These are phyloP conservation scores for Cirrhinus mrigala DNA, from an alignment of 2,797 vertebrate genomes.

Conservation along the genomic window DNA sequence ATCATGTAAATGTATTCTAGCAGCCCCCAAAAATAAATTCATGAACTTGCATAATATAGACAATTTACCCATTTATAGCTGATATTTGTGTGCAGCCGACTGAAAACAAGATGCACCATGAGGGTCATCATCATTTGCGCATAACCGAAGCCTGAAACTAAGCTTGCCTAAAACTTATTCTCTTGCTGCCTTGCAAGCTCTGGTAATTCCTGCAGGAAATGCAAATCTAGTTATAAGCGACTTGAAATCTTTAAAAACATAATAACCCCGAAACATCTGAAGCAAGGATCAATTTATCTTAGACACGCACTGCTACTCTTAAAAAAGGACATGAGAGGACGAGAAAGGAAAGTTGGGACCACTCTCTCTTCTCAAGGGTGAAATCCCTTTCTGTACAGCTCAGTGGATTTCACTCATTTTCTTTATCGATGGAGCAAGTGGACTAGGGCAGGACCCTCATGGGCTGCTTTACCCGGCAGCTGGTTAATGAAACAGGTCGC, in stretches of 20 bases:
- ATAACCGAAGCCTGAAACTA: not conserved
- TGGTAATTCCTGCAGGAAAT: not conserved
- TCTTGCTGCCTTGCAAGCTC: not conserved
- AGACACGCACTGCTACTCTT: not conserved
- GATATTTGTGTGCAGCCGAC: not conserved
- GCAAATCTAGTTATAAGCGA: conserved; percentile 18
- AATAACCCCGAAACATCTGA: conserved; percentile 10
- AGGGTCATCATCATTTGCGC: conserved; percentile 13
- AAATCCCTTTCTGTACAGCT: conserved; percentile 63
- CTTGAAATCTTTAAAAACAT: conserved; percentile 23
- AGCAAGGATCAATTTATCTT: conserved; percentile 7
- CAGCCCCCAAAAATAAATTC: not conserved
- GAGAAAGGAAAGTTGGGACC: conserved; percentile 5
- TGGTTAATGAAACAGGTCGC: conserved; percentile 60
- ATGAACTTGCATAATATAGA: not conserved
- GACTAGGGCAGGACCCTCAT: conserved; percentile 52
- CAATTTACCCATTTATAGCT: not conserved
- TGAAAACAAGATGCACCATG: not conserved
- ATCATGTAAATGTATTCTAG: conserved; percentile 4
- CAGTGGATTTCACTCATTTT: conserved; percentile 65
- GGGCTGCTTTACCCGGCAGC: conserved; percentile 44
- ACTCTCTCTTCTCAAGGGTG: conserved; percentile 46
- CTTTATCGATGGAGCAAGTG: conserved; percentile 49
- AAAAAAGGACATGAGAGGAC: conserved; percentile 11
- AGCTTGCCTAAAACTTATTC: not conserved